Base-by-base conservation (phyloP, 1,140 invertebrate species). In the Lutraria rhynchaena region DNA sequence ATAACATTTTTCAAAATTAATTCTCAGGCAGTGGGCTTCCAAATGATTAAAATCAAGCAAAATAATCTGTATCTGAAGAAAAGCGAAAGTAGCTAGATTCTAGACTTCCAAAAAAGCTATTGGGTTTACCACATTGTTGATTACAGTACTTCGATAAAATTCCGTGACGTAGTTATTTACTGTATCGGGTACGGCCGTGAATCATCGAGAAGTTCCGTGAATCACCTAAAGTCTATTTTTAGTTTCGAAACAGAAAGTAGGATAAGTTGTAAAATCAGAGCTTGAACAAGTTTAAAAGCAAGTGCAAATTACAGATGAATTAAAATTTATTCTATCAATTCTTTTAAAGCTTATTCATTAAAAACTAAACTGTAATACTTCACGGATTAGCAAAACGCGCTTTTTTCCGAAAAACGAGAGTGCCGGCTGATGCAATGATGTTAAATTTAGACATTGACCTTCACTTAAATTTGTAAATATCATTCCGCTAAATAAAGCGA, bases 401-500 rank as follows among this genome's bases (percentile, higher is more conserved):
- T 55, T 55, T 3, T 9, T 55, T 55, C 51, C 37, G 37, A 41
- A 41, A 41, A 41, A 41, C 5, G 5, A 35, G 22, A 3, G 31
- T 9, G 31, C 63, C 63, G 63, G 63, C 63, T 67, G 63, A 67
- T 67, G 63, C 63, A 67, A 67, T 67, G 3, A 5, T 44, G 44
- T 27, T 31, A 67, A 29, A 29, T 46, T 27, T 51, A 67, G 5
- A 44, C 1, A 17, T 31, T 51, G 27, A 67, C 63, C 63, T 67
- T 67, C 11, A 46, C 63, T 27, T 15, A 31, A 24, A 31, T 9
- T 19, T 5, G 7, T 19, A 9, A 60, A 35, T 35, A 58, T 27
- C 33, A 29, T 29, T 5, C 51, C 19, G 4, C 4, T 53, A 3
- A 9, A n/a, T 3, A n/a, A 3, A n/a, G 19, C 5, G 5, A 17